Conservation (phyloP, 2,797 vertebrate species). For the Molossus alvarezi region DNA sequence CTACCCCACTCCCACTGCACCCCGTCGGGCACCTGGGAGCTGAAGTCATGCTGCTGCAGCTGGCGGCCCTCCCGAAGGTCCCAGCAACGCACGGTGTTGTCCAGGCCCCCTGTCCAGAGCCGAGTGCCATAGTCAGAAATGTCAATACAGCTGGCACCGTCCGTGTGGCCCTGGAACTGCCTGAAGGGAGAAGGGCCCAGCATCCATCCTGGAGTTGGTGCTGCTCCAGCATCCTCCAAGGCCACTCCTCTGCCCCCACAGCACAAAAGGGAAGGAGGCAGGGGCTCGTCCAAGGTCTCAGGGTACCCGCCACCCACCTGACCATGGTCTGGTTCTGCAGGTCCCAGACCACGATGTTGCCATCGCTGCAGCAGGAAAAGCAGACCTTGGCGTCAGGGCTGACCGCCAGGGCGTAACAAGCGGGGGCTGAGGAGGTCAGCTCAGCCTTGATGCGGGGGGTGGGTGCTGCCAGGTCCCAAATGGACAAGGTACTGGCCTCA, state of each 20-base stretch:
- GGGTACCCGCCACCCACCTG: constrained; percentile 80
- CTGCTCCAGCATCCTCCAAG: neutral
- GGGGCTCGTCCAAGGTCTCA: neutral
- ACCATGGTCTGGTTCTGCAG: constrained; percentile 92
- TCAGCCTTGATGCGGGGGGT: constrained; percentile 93
- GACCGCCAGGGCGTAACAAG: constrained; percentile 93
- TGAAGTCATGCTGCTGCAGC: constrained; percentile 95
- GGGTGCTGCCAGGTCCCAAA: constrained; percentile 93
- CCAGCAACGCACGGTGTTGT: constrained; percentile 96
- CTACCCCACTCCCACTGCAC: accelerated
- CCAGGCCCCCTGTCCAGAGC: constrained; percentile 95
- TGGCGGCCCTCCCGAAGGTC: constrained; percentile 95
- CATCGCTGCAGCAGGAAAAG: constrained; percentile 94
- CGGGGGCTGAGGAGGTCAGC: constrained; percentile 92
- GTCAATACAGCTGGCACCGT: constrained; percentile 95
- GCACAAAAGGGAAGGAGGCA: accelerated
- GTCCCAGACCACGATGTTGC: constrained; percentile 94
- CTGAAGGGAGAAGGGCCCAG: constrained; percentile 13
- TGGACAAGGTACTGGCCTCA: constrained; percentile 93
- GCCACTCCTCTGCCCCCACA: accelerated
- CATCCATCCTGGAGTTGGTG: neutral
- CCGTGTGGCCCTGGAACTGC: constrained; percentile 92
- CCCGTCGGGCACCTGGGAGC: constrained; percentile 89
- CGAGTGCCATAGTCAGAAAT: constrained; percentile 94
- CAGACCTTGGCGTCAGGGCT: constrained; percentile 93